These are phyloP conservation scores for Scaptomyza polygonia DNA, from an alignment of 2,888 invertebrate genomes.

Conservation along the genomic window DNA sequence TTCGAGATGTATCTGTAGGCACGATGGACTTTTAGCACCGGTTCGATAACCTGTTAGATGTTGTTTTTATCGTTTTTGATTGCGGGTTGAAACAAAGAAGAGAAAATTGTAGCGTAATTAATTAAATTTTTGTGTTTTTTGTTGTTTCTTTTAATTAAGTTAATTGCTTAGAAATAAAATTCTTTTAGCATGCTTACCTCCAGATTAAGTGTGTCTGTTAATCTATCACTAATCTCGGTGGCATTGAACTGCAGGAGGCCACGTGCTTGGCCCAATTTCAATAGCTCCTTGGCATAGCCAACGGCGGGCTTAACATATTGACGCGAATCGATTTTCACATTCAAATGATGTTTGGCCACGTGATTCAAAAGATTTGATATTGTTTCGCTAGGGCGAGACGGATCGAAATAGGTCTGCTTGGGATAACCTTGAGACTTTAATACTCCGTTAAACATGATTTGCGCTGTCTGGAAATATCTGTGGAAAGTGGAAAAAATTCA, in stretches of 20 bases:
- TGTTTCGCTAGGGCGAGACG: conserved; percentile 89
- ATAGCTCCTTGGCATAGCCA: conserved; percentile 89
- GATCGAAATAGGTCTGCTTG: conserved; percentile 88
- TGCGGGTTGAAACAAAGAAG: conserved; percentile 33
- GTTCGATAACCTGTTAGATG: conserved; percentile 88
- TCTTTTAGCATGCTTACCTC: conserved; percentile 84
- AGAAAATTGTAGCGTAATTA: conserved; percentile 69
- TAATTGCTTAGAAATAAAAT: conserved; percentile 22
- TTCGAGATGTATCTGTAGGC: conserved; percentile 90
- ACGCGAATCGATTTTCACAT: conserved; percentile 89
- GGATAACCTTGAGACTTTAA: conserved; percentile 91
- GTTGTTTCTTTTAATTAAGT: no score
- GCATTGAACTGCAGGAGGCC: conserved; percentile 89
- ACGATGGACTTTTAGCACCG: conserved; percentile 91
- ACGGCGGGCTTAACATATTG: conserved; percentile 91
- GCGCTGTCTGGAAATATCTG: conserved; percentile 89
- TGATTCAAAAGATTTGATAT: conserved; percentile 89
- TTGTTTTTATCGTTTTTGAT: conserved; percentile 30
- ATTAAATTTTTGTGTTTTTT: conserved; percentile 58
- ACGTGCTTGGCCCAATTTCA: conserved; percentile 89
- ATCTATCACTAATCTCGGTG: conserved; percentile 89
- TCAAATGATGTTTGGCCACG: conserved; percentile 88
- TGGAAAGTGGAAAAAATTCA: conserved; percentile 45
- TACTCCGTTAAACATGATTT: conserved; percentile 90
- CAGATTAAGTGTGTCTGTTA: conserved; percentile 92